A percentile compares a stretch with the other conserved stretches of the same genome.
These are phyloP conservation scores for Symphodus melops DNA, from an alignment of 2,113 vertebrate genomes.

Conservation along the genomic window DNA sequence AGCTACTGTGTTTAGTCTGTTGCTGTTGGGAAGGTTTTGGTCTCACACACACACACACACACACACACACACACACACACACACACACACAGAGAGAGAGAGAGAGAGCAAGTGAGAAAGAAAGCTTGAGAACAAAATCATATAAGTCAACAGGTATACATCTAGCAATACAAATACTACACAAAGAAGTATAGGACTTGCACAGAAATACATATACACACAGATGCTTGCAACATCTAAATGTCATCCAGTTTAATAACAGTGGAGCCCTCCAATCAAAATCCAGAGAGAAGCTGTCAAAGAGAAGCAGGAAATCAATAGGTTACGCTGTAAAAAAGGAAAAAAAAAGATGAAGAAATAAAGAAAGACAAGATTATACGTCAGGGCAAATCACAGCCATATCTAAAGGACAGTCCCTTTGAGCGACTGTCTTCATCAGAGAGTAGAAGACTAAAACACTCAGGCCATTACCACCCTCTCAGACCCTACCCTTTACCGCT, in stretches of 20 bases:
- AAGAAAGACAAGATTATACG: neutral
- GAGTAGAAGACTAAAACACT: neutral
- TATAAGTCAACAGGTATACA: no score
- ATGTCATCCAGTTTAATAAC: neutral
- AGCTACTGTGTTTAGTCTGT: constrained; percentile 7
- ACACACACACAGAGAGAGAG: no score
- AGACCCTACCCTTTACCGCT: neutral
- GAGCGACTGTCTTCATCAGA: no score
- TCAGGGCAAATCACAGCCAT: neutral
- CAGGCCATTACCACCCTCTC: neutral
- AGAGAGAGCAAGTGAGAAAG: no score
- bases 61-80: neutral
- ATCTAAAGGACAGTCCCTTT: neutral
- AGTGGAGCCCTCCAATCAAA: constrained; percentile 24
- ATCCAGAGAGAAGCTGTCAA: constrained; percentile 21
- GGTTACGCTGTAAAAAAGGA: neutral
- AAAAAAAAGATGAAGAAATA: no score
- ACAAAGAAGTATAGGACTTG: neutral
- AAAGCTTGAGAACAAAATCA: no score
- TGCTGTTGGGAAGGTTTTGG: neutral
- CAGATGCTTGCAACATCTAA: neutral
- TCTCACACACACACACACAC: constrained; percentile 9
- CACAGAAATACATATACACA: neutral
- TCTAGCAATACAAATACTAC: no score
- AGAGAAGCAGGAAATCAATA: constrained; percentile 17